Conservation (phyloP, 2,888 invertebrate genomes). For the Apodemia hepburni region DNA sequence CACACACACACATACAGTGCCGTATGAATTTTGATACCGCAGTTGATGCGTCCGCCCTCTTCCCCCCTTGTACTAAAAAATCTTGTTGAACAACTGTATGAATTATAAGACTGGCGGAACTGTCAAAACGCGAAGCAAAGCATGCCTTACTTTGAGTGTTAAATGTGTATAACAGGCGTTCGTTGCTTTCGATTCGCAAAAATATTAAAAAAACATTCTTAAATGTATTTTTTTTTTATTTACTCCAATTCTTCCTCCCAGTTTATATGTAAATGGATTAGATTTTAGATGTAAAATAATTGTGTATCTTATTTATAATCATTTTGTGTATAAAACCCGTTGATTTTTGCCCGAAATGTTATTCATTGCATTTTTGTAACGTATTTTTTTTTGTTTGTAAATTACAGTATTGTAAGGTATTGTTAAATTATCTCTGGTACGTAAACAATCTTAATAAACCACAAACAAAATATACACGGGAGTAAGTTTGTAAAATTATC, state of each 20-base stretch:
- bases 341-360: slow-evolving; percentile 48
- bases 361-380: slow-evolving; percentile 52
- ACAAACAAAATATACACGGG: background rate
- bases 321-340: slow-evolving; percentile 32
- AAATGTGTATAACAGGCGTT: background rate
- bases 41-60: too few relatives aligned
- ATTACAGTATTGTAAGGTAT: slow-evolving; percentile 31
- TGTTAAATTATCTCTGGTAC: background rate
- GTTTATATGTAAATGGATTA: background rate
- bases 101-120: background rate
- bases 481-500: background rate
- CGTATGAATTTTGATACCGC: too few relatives aligned
- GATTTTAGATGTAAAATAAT: slow-evolving; percentile 29
- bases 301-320: slow-evolving; percentile 33
- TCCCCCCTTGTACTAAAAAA: too few relatives aligned
- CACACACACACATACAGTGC: too few relatives aligned
- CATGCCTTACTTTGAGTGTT: background rate
- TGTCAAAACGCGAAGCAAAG: background rate
- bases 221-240: background rate
- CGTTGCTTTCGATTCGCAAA: background rate
- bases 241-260: background rate
- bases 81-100: too few relatives aligned
- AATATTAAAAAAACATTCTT: too few relatives aligned
- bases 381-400: slow-evolving; percentile 50
- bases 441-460: background rate